phyloP scores from a whole-genome alignment of 2,113 vertebrate genomes.

The Leucosticte australis region DNA sequence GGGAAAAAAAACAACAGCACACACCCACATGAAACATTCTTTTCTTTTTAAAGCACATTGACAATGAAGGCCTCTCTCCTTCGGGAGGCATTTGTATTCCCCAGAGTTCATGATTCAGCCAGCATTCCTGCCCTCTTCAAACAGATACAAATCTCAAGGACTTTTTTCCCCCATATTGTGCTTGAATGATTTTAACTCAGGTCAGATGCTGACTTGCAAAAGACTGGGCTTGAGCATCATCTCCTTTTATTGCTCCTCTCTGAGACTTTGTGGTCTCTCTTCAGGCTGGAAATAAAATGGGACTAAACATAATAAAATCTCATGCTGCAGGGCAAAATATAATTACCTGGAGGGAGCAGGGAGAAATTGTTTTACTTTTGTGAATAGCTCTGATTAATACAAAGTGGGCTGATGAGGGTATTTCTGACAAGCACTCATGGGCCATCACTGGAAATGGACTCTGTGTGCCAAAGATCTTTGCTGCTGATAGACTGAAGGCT shows the following conservation, averaged over 20 bases:
- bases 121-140: conserved; percentile 15
- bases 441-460: not conserved
- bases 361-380: not conserved
- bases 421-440: not conserved
- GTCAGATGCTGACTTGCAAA: conserved; percentile 44
- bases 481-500: not conserved
- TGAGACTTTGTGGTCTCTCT: not conserved
- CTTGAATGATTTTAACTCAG: conserved; percentile 30
- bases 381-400: not conserved
- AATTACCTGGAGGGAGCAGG: conserved; percentile 5
- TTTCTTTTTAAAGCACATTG: conserved; percentile 38
- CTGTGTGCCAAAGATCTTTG: not conserved
- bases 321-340: conserved; percentile 28
- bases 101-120: conserved; percentile 41
- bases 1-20: conserved; percentile 3
- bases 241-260: conserved; percentile 9
- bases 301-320: conserved; percentile 40
- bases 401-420: not conserved
- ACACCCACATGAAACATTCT: conserved; percentile 23
- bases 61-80: conserved; percentile 15
- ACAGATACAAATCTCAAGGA: conserved; percentile 25
- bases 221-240: conserved; percentile 3
- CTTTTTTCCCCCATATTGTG: not conserved
- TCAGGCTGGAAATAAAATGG: conserved; percentile 11
- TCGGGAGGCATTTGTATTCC: not conserved